These are phyloP conservation scores for Scalopus aquaticus DNA, from an alignment of 2,113 vertebrate species.

Conservation along the genomic window DNA sequence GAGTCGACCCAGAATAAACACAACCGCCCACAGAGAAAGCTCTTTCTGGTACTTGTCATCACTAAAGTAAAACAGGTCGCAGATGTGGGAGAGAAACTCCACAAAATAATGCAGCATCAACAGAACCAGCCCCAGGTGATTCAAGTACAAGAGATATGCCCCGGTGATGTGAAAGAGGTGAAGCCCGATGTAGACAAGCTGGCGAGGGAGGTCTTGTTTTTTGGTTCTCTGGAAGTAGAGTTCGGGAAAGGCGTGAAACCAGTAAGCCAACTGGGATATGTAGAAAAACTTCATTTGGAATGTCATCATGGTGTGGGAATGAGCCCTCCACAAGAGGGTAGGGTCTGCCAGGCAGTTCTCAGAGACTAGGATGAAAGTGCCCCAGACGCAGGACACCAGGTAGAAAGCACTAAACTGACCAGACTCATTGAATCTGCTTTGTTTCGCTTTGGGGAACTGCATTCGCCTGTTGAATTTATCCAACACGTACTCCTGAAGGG, in stretches of 20 bases:
- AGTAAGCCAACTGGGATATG: conserved; percentile 96
- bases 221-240: conserved; percentile 97
- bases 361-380: conserved; percentile 92
- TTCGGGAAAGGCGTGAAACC: conserved; percentile 96
- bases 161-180: conserved; percentile 96
- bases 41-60: conserved; percentile 93
- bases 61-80: conserved; percentile 95
- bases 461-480: conserved; percentile 96
- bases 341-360: conserved; percentile 95
- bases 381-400: conserved; percentile 95
- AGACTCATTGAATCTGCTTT: conserved; percentile 97
- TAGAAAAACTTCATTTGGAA: conserved; percentile 99
- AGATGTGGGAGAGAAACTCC: conserved; percentile 95
- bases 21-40: conserved; percentile 93
- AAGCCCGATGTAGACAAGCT: conserved; percentile 95
- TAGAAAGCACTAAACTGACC: conserved; percentile 96
- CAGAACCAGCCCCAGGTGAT: conserved; percentile 94
- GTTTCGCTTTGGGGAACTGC: conserved; percentile 98
- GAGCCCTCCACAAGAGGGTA: conserved; percentile 92
- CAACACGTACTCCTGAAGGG: conserved; percentile 96
- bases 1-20: conserved; percentile 94
- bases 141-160: conserved; percentile 94
- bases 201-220: conserved; percentile 96
- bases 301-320: conserved; percentile 92
- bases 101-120: conserved; percentile 96